These are phyloP conservation scores for Boulengeromyrus knoepffleri DNA, from an alignment of 2,113 vertebrate species.

Conservation along the genomic window DNA sequence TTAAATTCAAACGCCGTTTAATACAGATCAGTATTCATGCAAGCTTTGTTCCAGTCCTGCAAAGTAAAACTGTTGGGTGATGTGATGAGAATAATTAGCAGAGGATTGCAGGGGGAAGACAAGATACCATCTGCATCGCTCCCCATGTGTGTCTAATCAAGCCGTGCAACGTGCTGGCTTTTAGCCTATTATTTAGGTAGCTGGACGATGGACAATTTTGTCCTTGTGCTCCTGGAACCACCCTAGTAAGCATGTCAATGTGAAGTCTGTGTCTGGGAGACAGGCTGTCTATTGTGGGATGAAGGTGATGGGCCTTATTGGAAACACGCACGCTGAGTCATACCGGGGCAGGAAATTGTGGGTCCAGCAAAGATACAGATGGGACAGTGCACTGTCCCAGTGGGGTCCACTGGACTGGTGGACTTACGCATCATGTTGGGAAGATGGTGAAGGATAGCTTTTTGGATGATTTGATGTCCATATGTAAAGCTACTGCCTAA, in stretches of 20 bases:
- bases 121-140: neutral
- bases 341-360: neutral
- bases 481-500: neutral
- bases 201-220: neutral
- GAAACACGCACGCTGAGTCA: neutral
- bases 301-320: neutral
- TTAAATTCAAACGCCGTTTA: neutral
- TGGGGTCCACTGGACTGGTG: neutral
- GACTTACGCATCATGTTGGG: neutral
- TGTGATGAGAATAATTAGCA: conserved; percentile 6
- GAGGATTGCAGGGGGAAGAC: neutral
- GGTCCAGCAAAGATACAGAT: neutral
- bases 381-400: neutral
- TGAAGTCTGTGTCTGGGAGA: neutral
- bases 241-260: neutral
- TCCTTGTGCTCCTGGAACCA: neutral
- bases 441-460: neutral
- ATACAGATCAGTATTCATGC: neutral
- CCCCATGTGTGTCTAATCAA: neutral
- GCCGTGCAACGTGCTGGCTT: neutral
- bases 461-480: neutral
- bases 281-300: neutral
- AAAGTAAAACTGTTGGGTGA: neutral
- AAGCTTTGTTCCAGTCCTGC: neutral
- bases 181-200: neutral